Evolutionary conservation across 2,113 vertebrate genomes (phyloP).

Genomic region (Hyperopisus bebe): DNA sequence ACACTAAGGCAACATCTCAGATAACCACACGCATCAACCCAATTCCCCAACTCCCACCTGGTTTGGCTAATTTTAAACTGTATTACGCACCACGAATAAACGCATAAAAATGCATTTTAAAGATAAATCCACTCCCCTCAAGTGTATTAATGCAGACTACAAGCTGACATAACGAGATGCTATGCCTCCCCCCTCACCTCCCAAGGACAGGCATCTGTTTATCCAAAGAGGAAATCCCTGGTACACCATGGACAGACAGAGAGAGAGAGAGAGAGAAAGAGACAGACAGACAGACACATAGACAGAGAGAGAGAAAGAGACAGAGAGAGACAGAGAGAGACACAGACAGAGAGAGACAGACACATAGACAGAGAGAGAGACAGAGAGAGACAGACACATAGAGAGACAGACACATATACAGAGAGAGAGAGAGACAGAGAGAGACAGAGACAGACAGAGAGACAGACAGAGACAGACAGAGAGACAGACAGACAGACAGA

Average conservation of each 20-base stretch:
- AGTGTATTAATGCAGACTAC: neutral
- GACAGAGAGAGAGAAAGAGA: no score
- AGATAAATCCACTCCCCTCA: neutral
- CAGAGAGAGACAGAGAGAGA: no score
- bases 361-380: no score
- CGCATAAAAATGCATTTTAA: neutral
- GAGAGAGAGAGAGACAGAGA: no score
- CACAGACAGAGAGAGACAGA: no score
- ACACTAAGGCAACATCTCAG: neutral
- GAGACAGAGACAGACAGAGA: no score
- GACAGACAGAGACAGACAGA: no score
- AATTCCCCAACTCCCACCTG: neutral
- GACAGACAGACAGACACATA: neutral
- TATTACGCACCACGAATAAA: neutral
- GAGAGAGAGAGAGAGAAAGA: neutral
- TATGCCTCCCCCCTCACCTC: neutral
- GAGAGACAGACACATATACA: no score
- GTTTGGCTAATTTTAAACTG: neutral
- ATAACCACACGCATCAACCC: neutral
- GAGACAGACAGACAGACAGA: no score
- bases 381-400: no score
- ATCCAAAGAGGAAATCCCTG: neutral
- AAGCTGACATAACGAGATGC: neutral
- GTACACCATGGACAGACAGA: neutral
- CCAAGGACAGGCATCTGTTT: neutral